Percentiles rank a stretch among this genome's conserved stretches.
Conservation (phyloP, 2,797 vertebrate species). For the Gadopsis bispinosus region DNA sequence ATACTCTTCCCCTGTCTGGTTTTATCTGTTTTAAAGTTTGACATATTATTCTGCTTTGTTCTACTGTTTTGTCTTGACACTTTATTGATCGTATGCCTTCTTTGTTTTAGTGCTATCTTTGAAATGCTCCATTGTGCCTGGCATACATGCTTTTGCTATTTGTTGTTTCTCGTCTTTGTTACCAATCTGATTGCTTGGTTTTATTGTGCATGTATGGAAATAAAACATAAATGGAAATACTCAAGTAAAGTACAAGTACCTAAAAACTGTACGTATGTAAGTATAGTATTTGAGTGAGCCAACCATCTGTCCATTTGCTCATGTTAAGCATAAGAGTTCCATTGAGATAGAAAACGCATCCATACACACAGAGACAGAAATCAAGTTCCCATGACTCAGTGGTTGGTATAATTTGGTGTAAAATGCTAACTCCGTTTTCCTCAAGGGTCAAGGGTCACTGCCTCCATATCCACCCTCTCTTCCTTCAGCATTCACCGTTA, state of each 20-base stretch:
- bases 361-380: conserved; percentile 16
- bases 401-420: conserved; percentile 53
- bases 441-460: conserved; percentile 50
- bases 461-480: conserved; percentile 43
- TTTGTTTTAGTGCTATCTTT: no score
- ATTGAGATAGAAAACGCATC: conserved; percentile 1
- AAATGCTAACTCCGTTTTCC: conserved; percentile 41
- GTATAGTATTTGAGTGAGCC: not conserved
- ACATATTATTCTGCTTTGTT: no score
- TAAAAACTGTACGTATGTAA: not conserved
- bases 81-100: no score
- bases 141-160: no score
- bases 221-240: not conserved
- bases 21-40: no score
- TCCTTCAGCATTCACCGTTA: conserved; percentile 9
- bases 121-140: no score
- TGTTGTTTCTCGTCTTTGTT: no score
- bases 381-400: conserved; percentile 27
- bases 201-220: no score
- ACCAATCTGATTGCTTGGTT: no score
- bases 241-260: not conserved
- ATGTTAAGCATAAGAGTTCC: conserved; percentile 25
- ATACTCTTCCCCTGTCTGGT: no score
- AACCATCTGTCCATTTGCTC: not conserved
- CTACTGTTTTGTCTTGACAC: no score